Percentiles rank a stretch among this genome's conserved stretches.
Evolutionary conservation across 2,113 vertebrate species (phyloP).

Genomic region (Dermatemys mawii): DNA sequence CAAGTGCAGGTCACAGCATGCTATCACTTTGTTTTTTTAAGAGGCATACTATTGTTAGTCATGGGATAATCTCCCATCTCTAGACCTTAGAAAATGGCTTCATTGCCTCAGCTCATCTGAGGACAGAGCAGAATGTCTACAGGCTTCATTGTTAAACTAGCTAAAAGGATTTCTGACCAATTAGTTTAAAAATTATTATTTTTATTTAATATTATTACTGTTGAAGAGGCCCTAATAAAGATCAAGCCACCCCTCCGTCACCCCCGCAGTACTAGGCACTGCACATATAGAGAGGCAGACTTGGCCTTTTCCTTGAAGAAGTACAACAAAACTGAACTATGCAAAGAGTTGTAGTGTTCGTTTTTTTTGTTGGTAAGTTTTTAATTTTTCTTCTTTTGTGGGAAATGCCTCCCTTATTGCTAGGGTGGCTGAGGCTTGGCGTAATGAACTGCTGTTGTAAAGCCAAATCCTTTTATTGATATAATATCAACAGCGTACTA

Average conservation of each 20-base stretch:
- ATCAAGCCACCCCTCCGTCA: background rate
- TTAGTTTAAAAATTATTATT: background rate
- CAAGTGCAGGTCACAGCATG: background rate
- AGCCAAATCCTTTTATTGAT: background rate
- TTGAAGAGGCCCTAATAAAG: background rate
- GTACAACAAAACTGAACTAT: background rate
- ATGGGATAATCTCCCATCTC: background rate
- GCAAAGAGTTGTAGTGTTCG: background rate
- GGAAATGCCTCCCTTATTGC: background rate
- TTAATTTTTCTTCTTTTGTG: background rate
- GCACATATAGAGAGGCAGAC: background rate
- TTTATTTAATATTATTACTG: background rate
- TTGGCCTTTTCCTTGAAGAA: background rate
- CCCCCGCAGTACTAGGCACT: background rate
- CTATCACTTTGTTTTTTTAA: background rate
- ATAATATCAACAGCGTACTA: background rate
- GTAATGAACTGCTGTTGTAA: background rate
- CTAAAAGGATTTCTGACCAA: background rate
- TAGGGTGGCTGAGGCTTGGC: background rate
- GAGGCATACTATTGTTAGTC: background rate
- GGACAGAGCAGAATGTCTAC: background rate
- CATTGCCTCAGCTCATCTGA: background rate
- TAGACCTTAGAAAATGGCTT: background rate
- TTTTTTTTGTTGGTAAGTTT: background rate
- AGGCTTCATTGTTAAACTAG: background rate